Evolutionary conservation across 2,888 invertebrate genomes (phyloP).

Genomic region (Poecilobothrus nobilitatus): DNA sequence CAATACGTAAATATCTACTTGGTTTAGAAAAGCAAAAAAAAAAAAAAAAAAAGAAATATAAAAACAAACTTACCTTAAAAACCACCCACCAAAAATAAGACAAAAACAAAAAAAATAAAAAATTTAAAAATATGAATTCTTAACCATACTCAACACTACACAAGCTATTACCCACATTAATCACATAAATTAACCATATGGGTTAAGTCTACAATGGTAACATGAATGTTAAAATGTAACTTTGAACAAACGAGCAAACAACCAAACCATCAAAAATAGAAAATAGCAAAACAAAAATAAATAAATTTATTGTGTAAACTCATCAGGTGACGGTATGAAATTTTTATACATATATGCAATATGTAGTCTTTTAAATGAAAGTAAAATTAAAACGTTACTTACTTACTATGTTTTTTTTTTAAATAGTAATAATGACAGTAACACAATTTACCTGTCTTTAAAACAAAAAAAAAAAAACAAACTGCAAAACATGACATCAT

Average conservation of each 20-base stretch:
- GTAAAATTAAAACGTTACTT: not conserved
- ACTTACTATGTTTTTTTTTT: too few relatives aligned
- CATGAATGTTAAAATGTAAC: too few relatives aligned
- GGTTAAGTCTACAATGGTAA: not conserved
- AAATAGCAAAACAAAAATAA: not conserved
- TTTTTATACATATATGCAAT: not conserved
- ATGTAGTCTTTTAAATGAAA: not conserved
- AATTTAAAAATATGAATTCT: too few relatives aligned
- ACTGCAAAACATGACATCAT: constrained; percentile 6
- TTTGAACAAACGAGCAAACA: not conserved
- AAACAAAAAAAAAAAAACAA: too few relatives aligned
- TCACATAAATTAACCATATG: not conserved
- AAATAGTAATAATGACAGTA: too few relatives aligned
- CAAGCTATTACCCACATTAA: not conserved
- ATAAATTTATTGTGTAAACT: not conserved
- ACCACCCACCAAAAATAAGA: not conserved
- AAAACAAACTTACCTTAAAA: not conserved
- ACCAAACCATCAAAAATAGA: not conserved
- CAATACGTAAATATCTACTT: too few relatives aligned
- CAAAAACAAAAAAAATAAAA: not conserved
- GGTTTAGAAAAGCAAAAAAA: too few relatives aligned
- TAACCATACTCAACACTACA: not conserved
- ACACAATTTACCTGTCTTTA: too few relatives aligned
- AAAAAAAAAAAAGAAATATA: too few relatives aligned
- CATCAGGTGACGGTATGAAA: not conserved